Base-by-base conservation (phyloP, 2,113 vertebrate species). In the Pterophyllum scalare region DNA sequence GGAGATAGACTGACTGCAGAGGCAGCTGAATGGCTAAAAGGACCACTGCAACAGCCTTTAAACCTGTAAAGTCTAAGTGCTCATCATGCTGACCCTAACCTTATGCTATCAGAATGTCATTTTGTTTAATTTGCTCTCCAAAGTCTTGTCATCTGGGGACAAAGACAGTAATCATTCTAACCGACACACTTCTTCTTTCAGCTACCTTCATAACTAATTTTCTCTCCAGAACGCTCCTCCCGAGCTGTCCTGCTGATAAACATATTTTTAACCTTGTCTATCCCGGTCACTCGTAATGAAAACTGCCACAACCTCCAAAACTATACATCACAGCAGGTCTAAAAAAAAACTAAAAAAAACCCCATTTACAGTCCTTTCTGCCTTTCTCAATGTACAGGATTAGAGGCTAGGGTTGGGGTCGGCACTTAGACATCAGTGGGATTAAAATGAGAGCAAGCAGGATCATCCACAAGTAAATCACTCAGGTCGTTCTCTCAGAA, bases 161-260 rank as follows among this genome's bases (percentile, higher is more conserved):
- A 70, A 70, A 70, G 17, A 49, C 65, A 31, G 0, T 20, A 70
- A 52, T 49, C 65, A 70, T 7, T 70, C 65, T 28, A 70, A 49
- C 19, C 49, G 65, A 70, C 49, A 20, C 17, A 49, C 11, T 70
- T 49, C 40, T 46, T 70, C 28, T 20, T 70, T 28, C 0, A 10
- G 65, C 40, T 70, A 43, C 15, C 33, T 7, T 6, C 33, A 33
- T 33, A 33, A 33, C 38, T 10, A 65, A 65, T 38, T 65, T 24
- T 65, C 13, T 24, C 40, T 26, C n/a, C 38, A 65, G 24, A 43
- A 4, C 22, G 12, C 35, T 65, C 62, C 40, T 40, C 38, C 7
- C 43, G 0, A 65, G 0, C 38, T 43, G n/a, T 43, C 62, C 62
- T 14, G 43, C 13, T 0, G 38, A 67, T 17, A 10, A 26, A 26